Base-by-base conservation (phyloP, 2,113 vertebrate species). In the Prunella fulvescens region DNA sequence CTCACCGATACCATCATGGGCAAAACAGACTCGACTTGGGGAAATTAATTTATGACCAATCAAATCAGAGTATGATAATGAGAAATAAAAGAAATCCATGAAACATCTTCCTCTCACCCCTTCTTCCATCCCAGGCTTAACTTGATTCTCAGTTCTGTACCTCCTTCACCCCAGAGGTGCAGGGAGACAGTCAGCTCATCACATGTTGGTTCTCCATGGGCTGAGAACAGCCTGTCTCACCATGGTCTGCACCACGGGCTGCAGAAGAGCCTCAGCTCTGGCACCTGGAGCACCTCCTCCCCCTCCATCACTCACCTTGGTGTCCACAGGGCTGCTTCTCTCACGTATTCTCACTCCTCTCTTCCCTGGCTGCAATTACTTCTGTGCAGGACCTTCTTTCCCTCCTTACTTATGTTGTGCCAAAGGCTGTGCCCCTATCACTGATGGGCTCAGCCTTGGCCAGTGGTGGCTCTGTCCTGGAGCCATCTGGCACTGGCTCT, bases 401-500 rank as follows among this genome's bases (percentile, higher is more conserved):
- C 17, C 18, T 48, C 39, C 24, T n/a, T 12, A 12, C 7, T 4
- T 5, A 6, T 2, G 3, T 7, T 42, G 24, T 42, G 17, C 42
- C 7, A 26, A 29, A 64, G 35, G 50, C 1, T 0, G 22, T 19
- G 1, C 22, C 25, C 10, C 17, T 0, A 0, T 19, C 51, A 33
- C 33, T 11, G 58, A 4, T 4, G 26, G 50, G 35, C 33, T 73
- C 58, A 51, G 67, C 37, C 67, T 13, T 26, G 25, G 14, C 22
- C 50, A 57, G 37, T 2, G 7, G 8, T 0, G 1, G 6, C 11
- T 10, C 31, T 26, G 22, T 17, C 76, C 6, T 57, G 76, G 66
- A 50, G 57, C 42, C 2, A 0, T 11, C 13, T 48, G 50, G 9
- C 25, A 56, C 7, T 4, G 4, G 44, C 31, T 26, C 42, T 50